Conservation (phyloP, 1,140 invertebrate genomes). For the Drosophila guanche region DNA sequence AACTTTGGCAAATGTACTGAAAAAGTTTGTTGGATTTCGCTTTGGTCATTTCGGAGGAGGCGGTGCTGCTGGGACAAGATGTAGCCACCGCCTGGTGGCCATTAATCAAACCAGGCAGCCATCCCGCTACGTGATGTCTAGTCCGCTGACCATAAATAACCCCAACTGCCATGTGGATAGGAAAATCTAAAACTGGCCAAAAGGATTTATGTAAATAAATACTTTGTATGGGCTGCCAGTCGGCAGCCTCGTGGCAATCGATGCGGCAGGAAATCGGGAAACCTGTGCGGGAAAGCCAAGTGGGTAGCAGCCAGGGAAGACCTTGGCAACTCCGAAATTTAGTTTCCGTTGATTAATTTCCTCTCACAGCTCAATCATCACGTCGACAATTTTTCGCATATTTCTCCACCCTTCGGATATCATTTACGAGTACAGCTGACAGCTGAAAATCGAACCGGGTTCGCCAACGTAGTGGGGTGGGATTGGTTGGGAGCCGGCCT, state of each 20-base stretch:
- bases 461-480: slow-evolving; percentile 1
- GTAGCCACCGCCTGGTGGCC: slow-evolving; percentile 49
- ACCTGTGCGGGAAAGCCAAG: background rate
- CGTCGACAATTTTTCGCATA: slow-evolving; percentile 58
- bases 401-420: slow-evolving; percentile 46
- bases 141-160: slow-evolving; percentile 62
- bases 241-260: slow-evolving; percentile 8
- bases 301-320: background rate
- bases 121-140: slow-evolving; percentile 64
- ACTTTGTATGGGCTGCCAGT: slow-evolving; percentile 20
- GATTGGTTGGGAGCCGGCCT: slow-evolving; percentile 29
- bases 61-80: slow-evolving; percentile 43
- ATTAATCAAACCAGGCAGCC: slow-evolving; percentile 65
- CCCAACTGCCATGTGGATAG: slow-evolving; percentile 15
- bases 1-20: slow-evolving; percentile 55
- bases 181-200: slow-evolving; percentile 16
- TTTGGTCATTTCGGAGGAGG: slow-evolving; percentile 36
- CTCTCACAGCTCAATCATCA: slow-evolving; percentile 74
- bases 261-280: slow-evolving; percentile 36
- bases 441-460: slow-evolving; percentile 39
- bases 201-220: slow-evolving; percentile 63
- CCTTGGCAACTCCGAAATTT: slow-evolving; percentile 41
- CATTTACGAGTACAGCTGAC: slow-evolving; percentile 21
- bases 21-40: slow-evolving; percentile 51
- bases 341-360: slow-evolving; percentile 80